Base-by-base conservation (phyloP, 2,113 vertebrate species). In the Tenebrosternarchus preto region DNA sequence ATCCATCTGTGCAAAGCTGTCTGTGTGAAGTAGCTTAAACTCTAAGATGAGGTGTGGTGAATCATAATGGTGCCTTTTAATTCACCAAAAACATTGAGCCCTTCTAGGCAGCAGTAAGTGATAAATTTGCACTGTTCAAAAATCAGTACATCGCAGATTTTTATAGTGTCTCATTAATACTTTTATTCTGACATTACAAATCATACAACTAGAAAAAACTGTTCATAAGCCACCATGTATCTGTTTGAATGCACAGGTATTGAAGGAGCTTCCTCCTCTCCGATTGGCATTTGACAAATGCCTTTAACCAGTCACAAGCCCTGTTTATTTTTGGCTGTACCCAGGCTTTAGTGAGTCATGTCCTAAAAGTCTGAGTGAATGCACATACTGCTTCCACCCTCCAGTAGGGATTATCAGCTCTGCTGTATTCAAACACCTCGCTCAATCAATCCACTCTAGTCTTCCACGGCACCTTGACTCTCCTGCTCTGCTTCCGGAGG, bases 401-500 rank as follows among this genome's bases (percentile, higher is more conserved):
- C 70, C 43, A 73, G 70, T 25, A 50, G 61, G 70, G 59, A 66
- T 80, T 80, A 80, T 73, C 19, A 66, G 19, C 46, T 56, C 56
- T 66, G 50, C 70, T 67, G 22, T 67, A 25, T 73, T 80, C 46
- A 67, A 64, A 72, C 60, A 56, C 71, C 56, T 73, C 31, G 67
- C 70, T 80, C 71, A 73, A 57, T 80, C 78, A 73, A 16, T 63
- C 70, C 70, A 73, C 69, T 73, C 59, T 22, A 27, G 60, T 29
- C 36, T 12, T 74, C 56, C 39, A 73, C 60, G 67, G 60, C 60
- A 67, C 56, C 46, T 46, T 22, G 17, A 16, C 46, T 74, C 33
- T 64, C 66, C 70, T 43, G 15, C 46, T 29, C 57, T 36, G 39
- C n/a, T n/a, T n/a, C 53, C 73, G n/a, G n/a, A 39, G 24, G 27